These are phyloP conservation scores for Helicoverpa zea DNA, from an alignment of 1,140 invertebrate species.

Conservation along the genomic window DNA sequence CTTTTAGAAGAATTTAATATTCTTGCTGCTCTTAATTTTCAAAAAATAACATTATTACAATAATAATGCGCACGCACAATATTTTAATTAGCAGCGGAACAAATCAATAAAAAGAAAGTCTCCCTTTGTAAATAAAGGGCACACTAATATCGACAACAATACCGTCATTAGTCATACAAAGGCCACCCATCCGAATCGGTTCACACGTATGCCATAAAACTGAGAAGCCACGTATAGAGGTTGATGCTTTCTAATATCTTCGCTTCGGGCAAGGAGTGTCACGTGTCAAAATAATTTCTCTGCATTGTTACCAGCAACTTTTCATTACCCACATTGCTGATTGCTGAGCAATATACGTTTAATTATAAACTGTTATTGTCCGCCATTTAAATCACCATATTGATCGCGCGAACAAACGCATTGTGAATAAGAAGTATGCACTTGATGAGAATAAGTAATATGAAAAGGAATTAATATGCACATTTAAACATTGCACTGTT, in stretches of 20 bases:
- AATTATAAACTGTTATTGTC: conserved; percentile 36
- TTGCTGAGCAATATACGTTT: conserved; percentile 24
- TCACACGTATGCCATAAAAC: conserved; percentile 39
- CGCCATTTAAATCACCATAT: conserved; percentile 32
- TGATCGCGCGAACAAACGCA: conserved; percentile 20
- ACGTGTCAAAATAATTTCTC: conserved; percentile 44
- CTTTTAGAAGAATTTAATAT: too few species aligned
- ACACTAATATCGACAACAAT: conserved; percentile 11
- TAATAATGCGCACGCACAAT: too few species aligned
- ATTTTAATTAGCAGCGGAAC: too few species aligned
- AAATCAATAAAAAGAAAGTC: neutral
- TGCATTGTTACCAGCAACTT: conserved; percentile 31
- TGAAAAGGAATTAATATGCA: neutral
- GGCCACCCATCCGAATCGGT: conserved; percentile 38
- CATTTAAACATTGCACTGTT: neutral
- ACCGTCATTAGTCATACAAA: conserved; percentile 23
- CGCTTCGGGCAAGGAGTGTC: conserved; percentile 14
- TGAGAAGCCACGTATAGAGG: conserved; percentile 38
- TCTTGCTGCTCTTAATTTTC: neutral
- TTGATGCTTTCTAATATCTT: conserved; percentile 47
- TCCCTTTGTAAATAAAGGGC: conserved; percentile 5
- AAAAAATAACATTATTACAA: too few species aligned
- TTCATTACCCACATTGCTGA: conserved; percentile 42
- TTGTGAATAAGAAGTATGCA: conserved; percentile 26
- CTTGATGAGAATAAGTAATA: conserved; percentile 33